Base-by-base conservation (phyloP, 2,797 vertebrate genomes). In the Distichodus sexfasciatus region DNA sequence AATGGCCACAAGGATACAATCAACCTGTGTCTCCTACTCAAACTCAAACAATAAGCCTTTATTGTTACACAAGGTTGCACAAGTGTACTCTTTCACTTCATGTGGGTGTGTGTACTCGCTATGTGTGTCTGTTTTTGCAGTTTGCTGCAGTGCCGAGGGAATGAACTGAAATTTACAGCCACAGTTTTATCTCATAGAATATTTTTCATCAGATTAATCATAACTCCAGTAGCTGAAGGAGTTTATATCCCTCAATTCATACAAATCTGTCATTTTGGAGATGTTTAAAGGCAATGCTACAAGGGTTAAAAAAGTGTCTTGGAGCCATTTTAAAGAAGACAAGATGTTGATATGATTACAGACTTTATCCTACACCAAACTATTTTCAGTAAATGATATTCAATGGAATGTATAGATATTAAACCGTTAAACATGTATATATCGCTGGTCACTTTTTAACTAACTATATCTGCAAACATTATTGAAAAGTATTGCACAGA, bases 41-140 rank as follows among this genome's bases (percentile, higher is more conserved):
- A 74, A 67, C 59, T 75, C 66, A 82, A 76, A 84, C 78, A 85
- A 79, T 84, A 72, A 72, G 75, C 60, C 78, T 81, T 82, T 79
- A 84, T 79, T 72, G 72, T 79, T 78, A 58, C 69, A 67, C 48
- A 60, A 61, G 58, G 68, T 84, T 78, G 69, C 71, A 67, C 51
- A 71, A 71, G 75, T 79, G 54, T 73, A 75, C 65, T 72, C 65
- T 81, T 81, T 75, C 71, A 72, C 60, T 73, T 57, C 11, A 62
- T 70, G 82, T 84, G 80, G 63, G 79, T 72, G 79, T 77, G 63
- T 58, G 71, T 51, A 53, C 53, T 47, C 58, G 35, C 71, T 64
- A 46, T 26, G 17, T 63, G 47, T 73, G 48, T 84, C 82, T 86
- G 84, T 65, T 86, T 86, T 85, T 81, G 63, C 60, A 77, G 66